Evolutionary conservation across 2,888 invertebrate genomes (phyloP).

Genomic region (Himalopsyche japonica): DNA sequence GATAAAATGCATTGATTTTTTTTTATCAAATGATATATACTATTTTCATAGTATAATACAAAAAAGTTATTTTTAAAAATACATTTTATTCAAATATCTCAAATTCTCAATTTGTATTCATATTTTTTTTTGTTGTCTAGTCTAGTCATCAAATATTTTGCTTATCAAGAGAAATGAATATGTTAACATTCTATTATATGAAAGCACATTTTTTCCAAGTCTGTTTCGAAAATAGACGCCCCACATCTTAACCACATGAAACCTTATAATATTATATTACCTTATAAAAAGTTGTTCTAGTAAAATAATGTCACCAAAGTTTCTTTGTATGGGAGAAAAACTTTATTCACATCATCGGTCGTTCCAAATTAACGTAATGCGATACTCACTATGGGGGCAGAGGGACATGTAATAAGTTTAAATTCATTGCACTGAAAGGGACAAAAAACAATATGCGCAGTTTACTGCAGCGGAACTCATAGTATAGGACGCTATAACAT

Average conservation of each 20-base stretch:
- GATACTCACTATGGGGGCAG: slow-evolving; percentile 23
- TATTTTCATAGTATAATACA: too few species aligned
- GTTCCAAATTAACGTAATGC: slow-evolving; percentile 20
- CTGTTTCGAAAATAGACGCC: background rate
- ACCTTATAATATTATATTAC: slow-evolving; percentile 26
- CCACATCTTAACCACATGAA: slow-evolving; percentile 24
- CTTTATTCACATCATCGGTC: slow-evolving; percentile 9
- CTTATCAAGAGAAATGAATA: background rate
- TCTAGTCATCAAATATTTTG: too few species aligned
- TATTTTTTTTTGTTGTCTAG: too few species aligned
- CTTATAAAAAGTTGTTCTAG: slow-evolving; percentile 13
- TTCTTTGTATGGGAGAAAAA: slow-evolving; percentile 12
- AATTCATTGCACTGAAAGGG: slow-evolving; percentile 1
- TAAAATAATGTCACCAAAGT: slow-evolving; percentile 30
- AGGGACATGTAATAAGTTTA: slow-evolving; percentile 27
- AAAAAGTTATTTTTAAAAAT: too few species aligned
- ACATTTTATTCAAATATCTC: too few species aligned
- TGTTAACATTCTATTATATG: background rate
- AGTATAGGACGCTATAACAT: background rate
- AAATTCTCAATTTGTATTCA: too few species aligned
- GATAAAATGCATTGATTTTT: too few species aligned
- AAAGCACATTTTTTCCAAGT: background rate
- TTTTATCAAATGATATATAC: too few species aligned
- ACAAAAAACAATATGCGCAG: background rate
- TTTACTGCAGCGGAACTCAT: background rate